Base-by-base conservation (phyloP, 2,113 vertebrate genomes). In the Colistium nudipinnis region DNA sequence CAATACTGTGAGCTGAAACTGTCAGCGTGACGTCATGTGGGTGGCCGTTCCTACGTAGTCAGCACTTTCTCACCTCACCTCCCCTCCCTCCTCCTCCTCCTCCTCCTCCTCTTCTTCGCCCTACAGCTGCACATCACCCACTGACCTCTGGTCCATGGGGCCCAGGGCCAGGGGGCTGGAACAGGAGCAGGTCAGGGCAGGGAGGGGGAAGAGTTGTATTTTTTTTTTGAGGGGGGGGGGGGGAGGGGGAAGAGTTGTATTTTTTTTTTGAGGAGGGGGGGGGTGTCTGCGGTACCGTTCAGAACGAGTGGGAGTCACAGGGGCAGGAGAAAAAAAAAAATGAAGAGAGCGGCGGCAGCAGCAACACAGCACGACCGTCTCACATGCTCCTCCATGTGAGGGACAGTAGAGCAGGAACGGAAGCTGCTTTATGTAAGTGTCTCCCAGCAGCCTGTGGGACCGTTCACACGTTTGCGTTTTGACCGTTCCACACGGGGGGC, bases 361-460 rank as follows among this genome's bases (percentile, higher is more conserved):
- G 70, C 44, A 49, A 74, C 62, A 65, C 22, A 74, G 81, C 62
- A 60, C 1, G 59, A 36, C 65, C 27, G 70, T 81, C 72, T 91
- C 89, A 88, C 88, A 88, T 88, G 88, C 81, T 77, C 45, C 74
- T 71, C 74, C 87, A 88, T 87, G 86, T 86, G 80, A 88, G 81
- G 72, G 24, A 39, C 66, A 67, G 49, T 47, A 13, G 22, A 69
- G 75, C 51, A 61, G 45, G 67, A 74, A 64, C 39, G 22, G 56
- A 77, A 77, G 82, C 61, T 69, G 82, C 67, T 91, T 92, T 88
- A 92, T 90, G 80, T 88, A 89, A 92, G 88, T 81, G 75, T 86
- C 78, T 89, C 80, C 52, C 70, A 63, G 75, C 80, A 75, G 78
- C 66, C 83, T 61, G 76, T 41, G 82, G 83, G 72, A 44, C 74